phyloP scores from a whole-genome alignment of 2,888 invertebrate species.

The Argynnis bischoffii region DNA sequence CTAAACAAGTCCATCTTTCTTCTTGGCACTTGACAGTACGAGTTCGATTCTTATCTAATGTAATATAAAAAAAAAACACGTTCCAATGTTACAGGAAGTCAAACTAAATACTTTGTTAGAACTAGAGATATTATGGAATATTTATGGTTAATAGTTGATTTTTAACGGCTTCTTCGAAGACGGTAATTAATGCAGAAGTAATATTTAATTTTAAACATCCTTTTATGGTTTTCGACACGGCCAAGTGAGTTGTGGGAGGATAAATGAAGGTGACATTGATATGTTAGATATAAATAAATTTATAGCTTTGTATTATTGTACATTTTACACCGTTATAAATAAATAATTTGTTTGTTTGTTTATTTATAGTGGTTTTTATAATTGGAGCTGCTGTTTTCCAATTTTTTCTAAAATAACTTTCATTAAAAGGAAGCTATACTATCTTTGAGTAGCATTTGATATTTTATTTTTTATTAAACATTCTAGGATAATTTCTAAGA shows the following conservation, averaged over 20 bases:
- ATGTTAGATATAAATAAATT: slow-evolving; percentile 13
- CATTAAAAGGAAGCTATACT: no score
- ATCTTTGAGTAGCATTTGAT: no score
- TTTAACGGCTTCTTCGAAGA: neutral
- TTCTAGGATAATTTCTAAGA: no score
- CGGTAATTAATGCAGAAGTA: neutral
- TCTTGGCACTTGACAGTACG: no score
- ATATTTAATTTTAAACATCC: slow-evolving; percentile 18
- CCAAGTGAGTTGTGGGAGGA: slow-evolving; percentile 27
- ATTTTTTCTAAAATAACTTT: no score
- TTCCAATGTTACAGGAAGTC: neutral
- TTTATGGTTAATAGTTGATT: neutral
- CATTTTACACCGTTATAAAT: neutral
- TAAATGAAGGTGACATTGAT: slow-evolving; percentile 34
- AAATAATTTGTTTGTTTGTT: no score
- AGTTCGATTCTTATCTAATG: no score
- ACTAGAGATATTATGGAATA: no score
- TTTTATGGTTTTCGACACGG: slow-evolving; percentile 23
- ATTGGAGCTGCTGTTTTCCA: no score
- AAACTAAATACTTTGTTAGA: neutral
- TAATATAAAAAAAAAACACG: neutral
- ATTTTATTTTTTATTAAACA: no score
- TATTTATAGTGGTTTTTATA: no score
- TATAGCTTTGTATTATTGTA: neutral
- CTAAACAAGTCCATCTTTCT: no score